Conservation (phyloP, 2,888 invertebrate species). For the Drosophila kambysellisi region DNA sequence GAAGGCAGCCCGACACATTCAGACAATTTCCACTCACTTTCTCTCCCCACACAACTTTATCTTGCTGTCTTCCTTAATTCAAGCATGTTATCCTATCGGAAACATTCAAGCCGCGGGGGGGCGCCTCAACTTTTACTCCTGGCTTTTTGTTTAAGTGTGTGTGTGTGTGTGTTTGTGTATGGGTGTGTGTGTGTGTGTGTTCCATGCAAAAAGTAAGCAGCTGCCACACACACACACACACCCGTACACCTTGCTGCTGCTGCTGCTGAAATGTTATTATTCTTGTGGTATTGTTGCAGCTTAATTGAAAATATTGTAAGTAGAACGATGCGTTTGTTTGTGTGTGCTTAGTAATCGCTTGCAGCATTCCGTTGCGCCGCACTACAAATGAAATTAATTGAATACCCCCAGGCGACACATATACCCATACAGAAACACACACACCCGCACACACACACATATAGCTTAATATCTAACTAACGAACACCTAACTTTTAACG, state of each 20-base stretch:
- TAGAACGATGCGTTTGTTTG: slow-evolving; percentile 33
- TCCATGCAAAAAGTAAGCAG: slow-evolving; percentile 17
- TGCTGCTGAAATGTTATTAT: slow-evolving; percentile 73
- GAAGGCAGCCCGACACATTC: slow-evolving; percentile 2
- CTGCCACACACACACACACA: slow-evolving; percentile 12
- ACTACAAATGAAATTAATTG: slow-evolving; percentile 75
- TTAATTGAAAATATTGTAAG: slow-evolving; percentile 80
- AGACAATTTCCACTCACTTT: background rate
- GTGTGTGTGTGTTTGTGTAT: background rate
- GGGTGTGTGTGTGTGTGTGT: background rate
- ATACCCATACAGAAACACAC: slow-evolving; percentile 17
- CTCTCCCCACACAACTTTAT: background rate
- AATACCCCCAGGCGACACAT: slow-evolving; percentile 52
- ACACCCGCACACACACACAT: slow-evolving; percentile 17
- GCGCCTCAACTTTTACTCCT: slow-evolving; percentile 17
- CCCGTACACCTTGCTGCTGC: slow-evolving; percentile 23
- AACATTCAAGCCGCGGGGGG: slow-evolving; percentile 43
- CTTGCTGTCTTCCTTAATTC: slow-evolving; percentile 26
- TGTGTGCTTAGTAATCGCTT: slow-evolving; percentile 62
- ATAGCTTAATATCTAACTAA: slow-evolving; percentile 45
- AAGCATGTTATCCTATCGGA: slow-evolving; percentile 25
- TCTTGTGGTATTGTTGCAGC: slow-evolving; percentile 75
- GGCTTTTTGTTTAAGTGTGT: background rate
- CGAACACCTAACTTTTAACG: slow-evolving; percentile 53
- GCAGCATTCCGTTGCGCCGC: slow-evolving; percentile 61